These are phyloP conservation scores for Apis cerana DNA, from an alignment of 1,140 invertebrate species.

Conservation along the genomic window DNA sequence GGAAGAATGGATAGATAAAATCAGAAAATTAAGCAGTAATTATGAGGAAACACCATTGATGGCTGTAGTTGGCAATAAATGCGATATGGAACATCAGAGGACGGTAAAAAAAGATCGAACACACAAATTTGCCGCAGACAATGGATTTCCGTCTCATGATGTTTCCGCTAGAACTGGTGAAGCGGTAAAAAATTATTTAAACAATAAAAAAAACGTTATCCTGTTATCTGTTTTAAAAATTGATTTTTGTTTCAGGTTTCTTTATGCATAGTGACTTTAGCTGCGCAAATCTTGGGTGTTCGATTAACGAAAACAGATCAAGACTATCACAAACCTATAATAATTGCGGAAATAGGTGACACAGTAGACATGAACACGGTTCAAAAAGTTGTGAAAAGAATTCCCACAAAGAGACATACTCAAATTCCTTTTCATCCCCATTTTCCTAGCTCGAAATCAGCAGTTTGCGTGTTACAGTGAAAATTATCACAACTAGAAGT, in stretches of 20 bases:
- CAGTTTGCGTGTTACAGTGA: slow-evolving; percentile 74
- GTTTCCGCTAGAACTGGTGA: slow-evolving; percentile 95
- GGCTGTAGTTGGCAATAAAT: slow-evolving; percentile 93
- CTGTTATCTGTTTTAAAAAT: background rate
- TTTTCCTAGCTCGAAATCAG: slow-evolving; percentile 71
- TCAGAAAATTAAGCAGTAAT: slow-evolving; percentile 82
- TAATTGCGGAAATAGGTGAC: slow-evolving; percentile 85
- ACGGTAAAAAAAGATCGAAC: slow-evolving; percentile 90
- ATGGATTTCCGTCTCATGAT: slow-evolving; percentile 87
- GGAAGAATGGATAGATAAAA: slow-evolving; percentile 86
- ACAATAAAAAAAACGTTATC: background rate
- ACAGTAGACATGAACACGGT: slow-evolving; percentile 73
- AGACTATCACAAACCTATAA: slow-evolving; percentile 85
- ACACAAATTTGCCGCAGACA: slow-evolving; percentile 88
- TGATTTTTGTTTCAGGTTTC: slow-evolving; percentile 78
- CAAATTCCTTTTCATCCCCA: slow-evolving; percentile 64
- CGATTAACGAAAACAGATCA: slow-evolving; percentile 85
- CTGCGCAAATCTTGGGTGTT: slow-evolving; percentile 85
- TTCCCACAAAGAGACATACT: slow-evolving; percentile 73
- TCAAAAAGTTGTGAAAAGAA: slow-evolving; percentile 73
- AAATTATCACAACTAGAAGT: background rate
- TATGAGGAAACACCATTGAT: slow-evolving; percentile 84
- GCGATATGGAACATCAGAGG: slow-evolving; percentile 93
- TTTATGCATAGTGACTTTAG: slow-evolving; percentile 84
- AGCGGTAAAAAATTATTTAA: slow-evolving; percentile 83